Evolutionary conservation across 2,888 invertebrate species (phyloP), one percentile per base, ranked within the genome.

Genomic region (Ephialtes manifestator): DNA sequence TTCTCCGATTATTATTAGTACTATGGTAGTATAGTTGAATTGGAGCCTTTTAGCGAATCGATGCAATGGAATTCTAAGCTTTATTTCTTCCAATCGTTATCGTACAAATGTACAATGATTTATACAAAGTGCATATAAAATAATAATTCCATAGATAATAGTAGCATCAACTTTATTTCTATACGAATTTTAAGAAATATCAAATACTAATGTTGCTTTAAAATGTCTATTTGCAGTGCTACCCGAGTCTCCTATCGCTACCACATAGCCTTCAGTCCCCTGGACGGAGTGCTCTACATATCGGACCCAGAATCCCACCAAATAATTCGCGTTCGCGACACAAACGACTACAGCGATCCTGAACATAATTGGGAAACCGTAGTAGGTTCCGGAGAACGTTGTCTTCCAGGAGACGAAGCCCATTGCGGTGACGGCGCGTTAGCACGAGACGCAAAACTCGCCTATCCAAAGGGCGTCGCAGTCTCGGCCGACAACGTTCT

Each of bases 221-320:
- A 51, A n/a, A 15, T 39, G 18, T 65, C 2, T 39, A 13, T 85
- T 92, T 91, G 0, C 95, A 98, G 99, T 93, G 98, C 98, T 28
- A 98, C 98, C 0, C 96, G 98, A 90, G 98, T 99, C 0, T 98
- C 98, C 0, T 99, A 99, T 94, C 97, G 99, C 79, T 99, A 99
- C 94, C 99, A 99, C 95, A 97, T 99, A 96, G 98, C 99, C 0
- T 95, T 99, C 60, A 98, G 98, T 90, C 99, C 99, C 0, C 95
- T 99, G 15, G 99, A 99, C 93, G 98, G 98, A 35, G 97, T 97
- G 1, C 95, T 99, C 11, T 99, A 98, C 95, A 98, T 99, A 90
- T 99, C 99, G 0, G 98, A 99, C 93, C 99, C 99, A 0, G 98
- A 99, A 93, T 98, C 98, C 0, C 98, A 98, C 94, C 98, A 98